Base-by-base conservation (phyloP, 1,140 invertebrate genomes). In the Drosophila truncata region DNA sequence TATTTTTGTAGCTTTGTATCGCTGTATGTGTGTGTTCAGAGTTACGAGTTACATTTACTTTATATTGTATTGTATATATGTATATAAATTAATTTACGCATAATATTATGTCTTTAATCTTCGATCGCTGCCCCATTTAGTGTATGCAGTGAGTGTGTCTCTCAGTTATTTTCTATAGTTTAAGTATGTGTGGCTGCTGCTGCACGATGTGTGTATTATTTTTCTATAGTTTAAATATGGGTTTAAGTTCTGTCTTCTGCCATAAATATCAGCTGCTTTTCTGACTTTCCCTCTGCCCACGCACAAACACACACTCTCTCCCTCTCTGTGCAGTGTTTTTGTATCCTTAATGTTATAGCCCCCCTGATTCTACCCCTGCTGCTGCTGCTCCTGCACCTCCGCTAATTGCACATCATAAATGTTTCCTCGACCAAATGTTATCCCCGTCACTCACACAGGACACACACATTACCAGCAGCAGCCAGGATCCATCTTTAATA, bases 81-180 rank as follows among this genome's bases (percentile, higher is more conserved):
- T 80, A 80, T 80, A 80, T 80, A 80, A 81, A 80, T 80, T 80
- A 80, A 74, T 80, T 80, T 80, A 80, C 57, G 77, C 69, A 80
- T 80, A 80, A 80, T 69, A 71, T 80, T 80, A 80, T 80, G 78
- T 81, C 78, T 81, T 81, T 80, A 80, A 71, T 78, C 59, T 78
- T 78, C 75, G 76, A 71, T 78, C 59, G 75, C 76, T 80, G 64
- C 75, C 66, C 70, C 76, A 64, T 78, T 46, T 71, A 44, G 65
- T 71, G 55, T 37, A 23, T 67, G 14, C 46, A 16, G 37, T 62
- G 65, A 63, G 37, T 78, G 37, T 73, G 29, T 31, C 49, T 67
- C 61, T 70, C 59, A 65, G 61, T 82, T 82, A 82, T 72, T 78
- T 37, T 35, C 57, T 73, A 70, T 78, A 78, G 23, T 59, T 57